These are phyloP conservation scores for Oncorhynchus keta DNA, from an alignment of 2,113 vertebrate species.

Conservation along the genomic window DNA sequence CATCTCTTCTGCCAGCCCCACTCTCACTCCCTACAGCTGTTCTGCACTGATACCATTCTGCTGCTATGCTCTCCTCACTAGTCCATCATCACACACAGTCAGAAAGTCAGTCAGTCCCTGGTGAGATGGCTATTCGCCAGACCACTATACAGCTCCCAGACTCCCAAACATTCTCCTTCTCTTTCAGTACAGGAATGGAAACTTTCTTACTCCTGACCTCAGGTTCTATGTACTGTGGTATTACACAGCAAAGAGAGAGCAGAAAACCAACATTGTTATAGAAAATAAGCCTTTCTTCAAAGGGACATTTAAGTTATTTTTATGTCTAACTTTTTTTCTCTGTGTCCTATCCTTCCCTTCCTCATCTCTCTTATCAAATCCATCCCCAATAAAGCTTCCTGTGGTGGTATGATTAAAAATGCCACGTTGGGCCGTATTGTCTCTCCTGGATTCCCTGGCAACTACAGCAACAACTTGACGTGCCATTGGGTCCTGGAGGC, in stretches of 20 bases:
- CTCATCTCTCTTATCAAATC: constrained; percentile 7
- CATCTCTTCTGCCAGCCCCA: constrained; percentile 51
- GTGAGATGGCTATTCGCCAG: too few species aligned
- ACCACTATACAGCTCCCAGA: too few species aligned
- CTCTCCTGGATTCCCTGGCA: constrained; percentile 92
- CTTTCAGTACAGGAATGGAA: too few species aligned
- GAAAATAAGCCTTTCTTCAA: too few species aligned
- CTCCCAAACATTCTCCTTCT: too few species aligned
- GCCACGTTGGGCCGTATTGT: constrained; percentile 88
- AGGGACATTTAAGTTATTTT: too few species aligned
- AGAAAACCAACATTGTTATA: too few species aligned
- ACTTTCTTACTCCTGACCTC: too few species aligned
- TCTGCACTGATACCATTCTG: constrained; percentile 59
- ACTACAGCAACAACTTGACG: constrained; percentile 98
- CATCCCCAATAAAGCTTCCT: constrained; percentile 74
- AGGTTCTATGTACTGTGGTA: too few species aligned
- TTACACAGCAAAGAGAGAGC: too few species aligned
- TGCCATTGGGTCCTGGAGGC: constrained; percentile 97
- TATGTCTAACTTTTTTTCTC: too few species aligned
- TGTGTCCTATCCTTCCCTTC: background rate
- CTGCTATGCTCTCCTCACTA: constrained; percentile 52
- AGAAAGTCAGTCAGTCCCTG: constrained; percentile 23
- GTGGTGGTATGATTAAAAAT: constrained; percentile 88
- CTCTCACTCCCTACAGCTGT: constrained; percentile 55
- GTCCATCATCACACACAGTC: constrained; percentile 47